Percentiles rank a stretch among this genome's conserved stretches.
These are phyloP conservation scores for Augochlora pura DNA, from an alignment of 1,140 invertebrate genomes.

Conservation along the genomic window DNA sequence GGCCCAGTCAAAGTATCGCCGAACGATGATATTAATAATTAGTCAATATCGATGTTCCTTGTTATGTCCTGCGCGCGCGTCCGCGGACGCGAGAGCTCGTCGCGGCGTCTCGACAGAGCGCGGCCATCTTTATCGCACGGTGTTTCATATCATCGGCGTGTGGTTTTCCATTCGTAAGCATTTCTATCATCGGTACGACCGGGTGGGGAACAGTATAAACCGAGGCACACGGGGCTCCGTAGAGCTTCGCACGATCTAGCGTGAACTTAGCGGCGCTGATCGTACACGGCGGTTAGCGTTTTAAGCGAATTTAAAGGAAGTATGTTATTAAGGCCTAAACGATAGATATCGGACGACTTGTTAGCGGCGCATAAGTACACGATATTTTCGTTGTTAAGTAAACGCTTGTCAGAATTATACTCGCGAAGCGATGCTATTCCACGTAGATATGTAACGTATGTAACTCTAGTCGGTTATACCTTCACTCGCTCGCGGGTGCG, in stretches of 20 bases:
- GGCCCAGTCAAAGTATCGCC: background rate
- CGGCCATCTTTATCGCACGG: constrained; percentile 58
- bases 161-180: constrained; percentile 69
- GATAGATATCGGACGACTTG: constrained; percentile 58
- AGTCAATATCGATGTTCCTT: constrained; percentile 39
- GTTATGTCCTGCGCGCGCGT: background rate
- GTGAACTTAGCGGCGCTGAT: constrained; percentile 27
- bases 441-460: constrained; percentile 51
- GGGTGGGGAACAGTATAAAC: constrained; percentile 14
- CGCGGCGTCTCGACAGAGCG: constrained; percentile 49
- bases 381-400: constrained; percentile 59
- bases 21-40: constrained; percentile 29
- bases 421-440: constrained; percentile 67
- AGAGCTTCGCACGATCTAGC: constrained; percentile 64
- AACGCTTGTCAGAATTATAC: constrained; percentile 71
- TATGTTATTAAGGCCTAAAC: constrained; percentile 74
- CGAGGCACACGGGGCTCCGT: constrained; percentile 48
- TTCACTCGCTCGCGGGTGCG: constrained; percentile 65
- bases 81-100: background rate
- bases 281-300: constrained; percentile 63
- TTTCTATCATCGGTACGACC: constrained; percentile 71
- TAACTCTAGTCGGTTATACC: constrained; percentile 55
- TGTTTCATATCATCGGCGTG: constrained; percentile 73
- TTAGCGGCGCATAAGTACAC: constrained; percentile 55
- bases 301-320: constrained; percentile 67